Base-by-base conservation (phyloP, 2,888 invertebrate species). In the Cremastinae sp. region DNA sequence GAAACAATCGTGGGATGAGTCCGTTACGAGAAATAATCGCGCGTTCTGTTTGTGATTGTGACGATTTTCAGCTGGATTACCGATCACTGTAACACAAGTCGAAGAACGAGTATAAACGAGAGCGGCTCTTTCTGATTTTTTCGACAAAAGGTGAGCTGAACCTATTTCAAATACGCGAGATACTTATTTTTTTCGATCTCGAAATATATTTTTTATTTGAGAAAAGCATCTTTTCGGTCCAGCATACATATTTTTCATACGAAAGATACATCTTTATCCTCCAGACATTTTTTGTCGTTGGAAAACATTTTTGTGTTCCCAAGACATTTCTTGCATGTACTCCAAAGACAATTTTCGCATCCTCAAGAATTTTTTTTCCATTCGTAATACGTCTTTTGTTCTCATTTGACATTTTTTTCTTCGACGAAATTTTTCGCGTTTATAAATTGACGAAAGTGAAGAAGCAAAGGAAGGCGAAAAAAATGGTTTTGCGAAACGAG, bases 11-110 rank as follows among this genome's bases (percentile, higher is more conserved):
- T 39, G 22, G 39, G 51, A 49, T 56, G 55, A 12, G 35, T 37
- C 5, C 37, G 16, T 39, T 45, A 22, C 18, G 18, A 43, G n/a
- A 65, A 28, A 14, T 43, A 28, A 68, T 62, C 43, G 37, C 58
- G 51, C 43, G 68, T 75, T 75, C 56, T 72, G 72, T 35, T 69
- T 76, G 76, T 73, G 76, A 68, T 62, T 76, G 76, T 76, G 76
- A 64, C 66, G 47, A 70, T 59, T 45, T 70, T 61, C 43, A 66
- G 51, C 76, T 73, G 76, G 76, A 76, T 76, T 76, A 76, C 43
- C 72, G 68, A 68, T 47, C 51, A 10, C 22, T n/a, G 5, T 39
- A 39, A 39, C 5, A 45, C 22, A 37, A 12, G 45, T 47, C 43
- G 16, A 37, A 51, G 28, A 14, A 14, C 37, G 12, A 35, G 18